Percentiles rank a stretch among this genome's conserved stretches.
Evolutionary conservation across 64 coral and sea anemone species (phyloP).

Genomic region (Porites lutea): DNA sequence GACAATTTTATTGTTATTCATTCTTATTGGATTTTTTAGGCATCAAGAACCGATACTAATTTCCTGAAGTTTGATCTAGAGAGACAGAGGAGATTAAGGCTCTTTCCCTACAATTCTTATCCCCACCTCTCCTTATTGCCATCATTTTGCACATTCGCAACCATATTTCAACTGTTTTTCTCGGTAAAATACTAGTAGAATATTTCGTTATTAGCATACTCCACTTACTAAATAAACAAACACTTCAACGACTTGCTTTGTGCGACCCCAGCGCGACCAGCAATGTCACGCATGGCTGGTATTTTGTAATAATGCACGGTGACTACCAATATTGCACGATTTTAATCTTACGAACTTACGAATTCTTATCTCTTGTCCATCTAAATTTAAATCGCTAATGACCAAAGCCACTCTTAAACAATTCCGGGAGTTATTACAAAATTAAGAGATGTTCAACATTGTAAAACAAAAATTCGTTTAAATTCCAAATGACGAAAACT

Average conservation of each 20-base stretch:
- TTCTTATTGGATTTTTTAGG: neutral
- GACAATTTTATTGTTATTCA: neutral
- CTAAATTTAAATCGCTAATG: constrained; percentile 6
- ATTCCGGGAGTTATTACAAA: neutral
- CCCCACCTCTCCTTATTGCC: neutral
- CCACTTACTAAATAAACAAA: neutral
- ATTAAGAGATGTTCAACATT: neutral
- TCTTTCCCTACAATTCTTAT: neutral
- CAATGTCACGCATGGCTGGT: neutral
- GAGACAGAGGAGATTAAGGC: neutral
- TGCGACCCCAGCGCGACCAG: neutral
- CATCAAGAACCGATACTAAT: neutral
- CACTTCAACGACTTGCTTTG: neutral
- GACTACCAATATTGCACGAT: neutral
- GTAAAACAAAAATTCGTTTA: neutral
- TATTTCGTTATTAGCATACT: neutral
- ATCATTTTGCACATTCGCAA: neutral
- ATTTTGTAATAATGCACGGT: constrained; percentile 11
- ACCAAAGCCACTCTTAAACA: neutral
- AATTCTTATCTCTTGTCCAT: neutral
- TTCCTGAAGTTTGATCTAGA: constrained; percentile 4
- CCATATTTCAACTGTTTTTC: neutral
- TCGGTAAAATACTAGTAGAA: neutral
- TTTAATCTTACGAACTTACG: too few relatives aligned
- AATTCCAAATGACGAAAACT: neutral